Base-by-base conservation (phyloP, 2,888 invertebrate genomes). In the Apodemia mormo region DNA sequence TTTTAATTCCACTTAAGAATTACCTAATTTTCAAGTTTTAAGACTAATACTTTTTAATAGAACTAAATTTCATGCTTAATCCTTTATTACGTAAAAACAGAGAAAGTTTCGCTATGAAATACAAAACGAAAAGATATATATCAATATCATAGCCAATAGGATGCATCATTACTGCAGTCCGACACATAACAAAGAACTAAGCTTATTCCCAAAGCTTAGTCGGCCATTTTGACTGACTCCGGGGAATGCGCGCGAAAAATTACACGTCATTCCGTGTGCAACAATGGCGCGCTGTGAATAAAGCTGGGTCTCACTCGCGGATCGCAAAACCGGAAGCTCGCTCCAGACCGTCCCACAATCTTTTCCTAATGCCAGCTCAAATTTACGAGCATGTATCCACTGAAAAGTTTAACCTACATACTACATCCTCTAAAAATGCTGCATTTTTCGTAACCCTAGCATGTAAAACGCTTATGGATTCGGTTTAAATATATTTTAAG, bases 221-320 rank as follows among this genome's bases (percentile, higher is more conserved):
- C 56, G 30, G 56, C 56, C 56, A 56, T 56, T 56, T 56, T 56
- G 56, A 56, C 29, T 56, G 56, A 56, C 56, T 56, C 56, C 56
- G 56, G 56, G 56, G 56, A 56, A 56, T 56, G 43, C 65, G 65
- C 68, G 72, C 67, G 65, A 68, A 65, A 68, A 65, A 68, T 67
- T 52, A 64, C 67, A 70, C 68, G 71, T 68, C 68, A 71, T 68
- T 61, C 68, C 71, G 40, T 22, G 70, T 68, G 61, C 68, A 68
- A 71, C 68, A 71, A 68, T 68, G 58, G 71, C 66, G 49, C 12
- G 40, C 54, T 12, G 64, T 64, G 71, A 68, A 68, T 68, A 68
- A 71, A 65, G 40, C 65, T 49, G 71, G 56, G 61, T 37, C 68
- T 66, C 66, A 69, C n/a, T 45, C 69, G 22, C 69, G 70, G 52